Base-by-base conservation (phyloP, 2,888 invertebrate species). In the Tanytarsus gracilentus region DNA sequence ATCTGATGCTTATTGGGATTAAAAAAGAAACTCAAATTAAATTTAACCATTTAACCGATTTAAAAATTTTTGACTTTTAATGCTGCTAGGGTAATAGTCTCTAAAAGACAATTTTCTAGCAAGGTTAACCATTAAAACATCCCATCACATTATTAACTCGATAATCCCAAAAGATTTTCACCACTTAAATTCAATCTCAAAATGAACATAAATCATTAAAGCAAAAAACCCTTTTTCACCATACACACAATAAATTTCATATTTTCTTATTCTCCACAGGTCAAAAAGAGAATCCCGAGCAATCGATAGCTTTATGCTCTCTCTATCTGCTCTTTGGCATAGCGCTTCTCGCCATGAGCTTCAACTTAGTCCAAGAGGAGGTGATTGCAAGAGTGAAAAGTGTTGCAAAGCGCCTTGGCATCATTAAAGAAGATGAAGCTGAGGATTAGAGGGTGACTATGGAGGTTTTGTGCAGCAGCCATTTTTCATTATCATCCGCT, bases 341-440 rank as follows among this genome's bases (percentile, higher is more conserved):
- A 69, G 91, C 95, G 0, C 75, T 96, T 49, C 76, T 96, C 64
- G 95, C 95, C 26, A 97, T 96, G 96, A 92, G 92, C 67, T 96
- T 96, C 75, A 96, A 96, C 77, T 76, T 96, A 69, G 94, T 96
- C 48, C 95, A 94, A 72, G 93, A 93, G 70, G 91, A 94, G 73
- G 92, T 94, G 8, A 88, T 92, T 64, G 87, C 85, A 62, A 88
- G 88, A 69, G 91, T 93, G 4, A 90, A 91, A 67, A 81, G 84
- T 63, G 84, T 94, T 7, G 94, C 91, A 21, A 86, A 86, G 66
- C 82, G 85, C 62, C 78, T 94, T 61, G 94, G 93, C 44, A 93
- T 94, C 70, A 84, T 94, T 66, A 91, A 91, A 70, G 84, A 87
- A 62, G 81, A 82, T 40, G 82, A 82, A 39, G 77, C 78, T 7